Percentiles rank a stretch among this genome's conserved stretches.
Conservation (phyloP, 2,888 invertebrate species). For the Rotaria socialis region DNA sequence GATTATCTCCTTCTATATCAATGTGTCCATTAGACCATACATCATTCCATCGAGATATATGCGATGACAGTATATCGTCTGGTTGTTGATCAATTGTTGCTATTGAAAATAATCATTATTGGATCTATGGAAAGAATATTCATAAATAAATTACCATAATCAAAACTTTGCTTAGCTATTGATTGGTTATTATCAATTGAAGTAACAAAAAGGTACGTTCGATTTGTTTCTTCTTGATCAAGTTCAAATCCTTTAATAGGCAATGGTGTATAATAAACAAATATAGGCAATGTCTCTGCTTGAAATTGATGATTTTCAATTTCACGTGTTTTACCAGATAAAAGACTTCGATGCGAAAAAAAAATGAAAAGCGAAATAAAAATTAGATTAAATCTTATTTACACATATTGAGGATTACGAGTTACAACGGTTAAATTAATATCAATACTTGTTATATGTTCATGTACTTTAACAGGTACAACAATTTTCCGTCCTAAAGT, state of each 20-base stretch:
- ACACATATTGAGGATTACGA: not conserved
- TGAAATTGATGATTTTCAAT: slow-evolving; percentile 7
- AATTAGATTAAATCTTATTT: not conserved
- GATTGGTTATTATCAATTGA: slow-evolving; percentile 46
- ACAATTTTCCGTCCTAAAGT: not conserved
- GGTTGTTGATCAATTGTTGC: not conserved
- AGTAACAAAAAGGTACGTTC: slow-evolving; percentile 43
- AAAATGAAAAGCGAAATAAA: too few species aligned
- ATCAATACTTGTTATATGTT: not conserved
- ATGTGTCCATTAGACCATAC: slow-evolving; percentile 54
- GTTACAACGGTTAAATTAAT: not conserved
- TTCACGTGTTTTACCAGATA: not conserved
- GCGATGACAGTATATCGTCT: not conserved
- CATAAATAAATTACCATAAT: slow-evolving; percentile 15
- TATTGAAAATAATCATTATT: not conserved
- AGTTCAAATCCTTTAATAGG: not conserved
- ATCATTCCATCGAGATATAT: slow-evolving; percentile 50
- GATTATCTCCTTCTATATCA: slow-evolving; percentile 52
- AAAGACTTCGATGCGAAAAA: too few species aligned
- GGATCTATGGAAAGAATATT: not conserved
- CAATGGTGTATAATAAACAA: slow-evolving; percentile 30
- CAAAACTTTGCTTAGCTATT: slow-evolving; percentile 44
- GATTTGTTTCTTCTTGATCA: not conserved
- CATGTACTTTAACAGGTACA: not conserved
- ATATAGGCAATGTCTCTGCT: not conserved